Evolutionary conservation across 2,797 vertebrate genomes (phyloP).

Genomic region (Typhlichthys eigenmanni): DNA sequence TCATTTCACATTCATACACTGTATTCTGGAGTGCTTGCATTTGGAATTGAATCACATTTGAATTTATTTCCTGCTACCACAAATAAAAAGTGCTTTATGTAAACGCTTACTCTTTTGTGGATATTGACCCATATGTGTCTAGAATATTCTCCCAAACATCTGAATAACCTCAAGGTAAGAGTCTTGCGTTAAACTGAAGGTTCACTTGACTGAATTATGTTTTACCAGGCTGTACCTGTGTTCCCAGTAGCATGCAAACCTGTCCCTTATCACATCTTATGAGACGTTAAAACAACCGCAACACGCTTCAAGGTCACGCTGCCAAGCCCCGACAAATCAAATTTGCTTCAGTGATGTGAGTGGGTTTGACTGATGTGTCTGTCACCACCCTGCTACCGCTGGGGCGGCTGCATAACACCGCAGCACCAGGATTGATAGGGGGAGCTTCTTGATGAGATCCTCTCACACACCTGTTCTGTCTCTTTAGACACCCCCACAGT

Average conservation of each 20-base stretch:
- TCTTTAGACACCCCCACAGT: slow-evolving; percentile 31
- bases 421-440: slow-evolving; percentile 38
- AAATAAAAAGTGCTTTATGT: neutral
- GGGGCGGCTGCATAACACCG: slow-evolving; percentile 17
- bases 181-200: slow-evolving; percentile 26
- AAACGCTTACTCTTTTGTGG: neutral
- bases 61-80: slow-evolving; percentile 5
- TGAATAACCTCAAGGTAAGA: slow-evolving; percentile 33
- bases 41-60: neutral
- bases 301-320: slow-evolving; percentile 65
- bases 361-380: slow-evolving; percentile 64
- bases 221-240: slow-evolving; percentile 25
- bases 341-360: slow-evolving; percentile 61
- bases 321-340: slow-evolving; percentile 65
- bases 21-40: neutral
- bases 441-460: slow-evolving; percentile 48
- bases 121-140: slow-evolving; percentile 4
- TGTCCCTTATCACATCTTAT: slow-evolving; percentile 43
- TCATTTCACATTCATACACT: too few species aligned
- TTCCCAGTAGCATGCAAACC: slow-evolving; percentile 38
- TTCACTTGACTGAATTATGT: slow-evolving; percentile 37
- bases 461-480: slow-evolving; percentile 21
- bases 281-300: slow-evolving; percentile 47
- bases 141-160: too few species aligned
- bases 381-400: slow-evolving; percentile 58